Base-by-base conservation (phyloP, 2,888 invertebrate genomes). In the Oscheius sp. region DNA sequence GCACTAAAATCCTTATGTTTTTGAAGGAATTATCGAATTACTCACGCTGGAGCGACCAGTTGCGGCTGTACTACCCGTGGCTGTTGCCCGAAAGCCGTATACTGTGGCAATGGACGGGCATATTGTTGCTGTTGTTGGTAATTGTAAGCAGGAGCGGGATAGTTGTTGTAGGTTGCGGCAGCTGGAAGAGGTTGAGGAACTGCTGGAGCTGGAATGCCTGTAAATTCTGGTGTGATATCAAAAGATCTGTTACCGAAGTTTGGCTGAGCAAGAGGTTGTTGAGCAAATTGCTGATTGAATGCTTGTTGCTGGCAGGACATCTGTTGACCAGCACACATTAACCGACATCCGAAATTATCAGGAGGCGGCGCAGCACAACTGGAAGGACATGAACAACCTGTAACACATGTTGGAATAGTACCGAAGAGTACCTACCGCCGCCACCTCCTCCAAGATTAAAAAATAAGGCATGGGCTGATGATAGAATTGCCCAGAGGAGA, bases 321-420 rank as follows among this genome's bases (percentile, higher is more conserved):
- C 3, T 27, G 25, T 52, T 66, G 66, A 52, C 66, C 52, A n/a
- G 52, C 27, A 52, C 66, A 66, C 66, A 66, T 66, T 21, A 66
- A 27, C 35, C 66, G 27, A 29, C 66, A 66, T 9, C 66, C 66
- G 18, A 66, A 66, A 27, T 66, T 66, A 27, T 13, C 21, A 2
- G 66, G 66, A 27, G 66, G 66, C 13, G 66, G 66, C 3, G 66
- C 25, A 27, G n/a, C 49, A 29, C 66, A 66, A 18, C 35, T 66
- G 29, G 52, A 52, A 16, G 66, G 49, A n/a, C 66, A 66, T 13
- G 66, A 66, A 52, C 66, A 66, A 52, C 66, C 66, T 63, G 7
- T n/a, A 49, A 16, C 7, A 35, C 16, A 29, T 27, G 6, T 46
- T 1, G 27, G 46, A 46, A 21, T 23, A n/a, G 29, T n/a, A 45